Evolutionary conservation across 1,140 invertebrate genomes (phyloP), one percentile per base, ranked within the genome.

Genomic region (Drosophila tristis): DNA sequence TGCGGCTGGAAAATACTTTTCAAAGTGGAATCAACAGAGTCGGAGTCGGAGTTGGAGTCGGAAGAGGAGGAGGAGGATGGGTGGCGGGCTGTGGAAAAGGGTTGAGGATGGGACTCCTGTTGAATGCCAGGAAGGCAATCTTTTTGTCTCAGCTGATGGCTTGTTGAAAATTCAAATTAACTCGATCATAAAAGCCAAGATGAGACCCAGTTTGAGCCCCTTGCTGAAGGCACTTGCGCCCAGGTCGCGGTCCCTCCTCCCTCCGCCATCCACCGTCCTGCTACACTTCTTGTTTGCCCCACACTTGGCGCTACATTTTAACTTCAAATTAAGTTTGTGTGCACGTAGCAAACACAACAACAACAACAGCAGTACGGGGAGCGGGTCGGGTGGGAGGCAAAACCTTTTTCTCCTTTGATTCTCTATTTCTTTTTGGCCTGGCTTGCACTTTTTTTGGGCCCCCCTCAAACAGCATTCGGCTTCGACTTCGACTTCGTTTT

Each of bases 271-370:
- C 2, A 1, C 26, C 16, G 7, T 35, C 23, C 23, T 39, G n/a
- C 6, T 16, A 29, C 15, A 5, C 43, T 11, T 35, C 57, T 47
- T 67, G 42, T 68, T 62, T 54, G 44, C 25, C 70, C 42, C 65
- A 78, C 80, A 79, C 75, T 84, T 87, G 87, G 63, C 70, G 70
- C 63, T 65, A 85, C 80, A 85, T 85, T 85, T 85, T 85, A 85
- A 85, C 81, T 87, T 89, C 66, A 89, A 87, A 87, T 87, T 87
- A 87, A 89, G 82, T 82, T 87, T 89, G 84, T 87, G 82, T 87
- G 79, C 82, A 87, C 82, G 82, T 87, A 82, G 78, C 84, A 87
- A 87, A 89, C 78, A 84, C 71, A 86, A 51, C 43, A 85, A 68
- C 57, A 78, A 47, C 66, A 80, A 57, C 67, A 75, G 62, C 49